Evolutionary conservation across 1,140 invertebrate genomes (phyloP).

Genomic region (Meloidogyne exigua): DNA sequence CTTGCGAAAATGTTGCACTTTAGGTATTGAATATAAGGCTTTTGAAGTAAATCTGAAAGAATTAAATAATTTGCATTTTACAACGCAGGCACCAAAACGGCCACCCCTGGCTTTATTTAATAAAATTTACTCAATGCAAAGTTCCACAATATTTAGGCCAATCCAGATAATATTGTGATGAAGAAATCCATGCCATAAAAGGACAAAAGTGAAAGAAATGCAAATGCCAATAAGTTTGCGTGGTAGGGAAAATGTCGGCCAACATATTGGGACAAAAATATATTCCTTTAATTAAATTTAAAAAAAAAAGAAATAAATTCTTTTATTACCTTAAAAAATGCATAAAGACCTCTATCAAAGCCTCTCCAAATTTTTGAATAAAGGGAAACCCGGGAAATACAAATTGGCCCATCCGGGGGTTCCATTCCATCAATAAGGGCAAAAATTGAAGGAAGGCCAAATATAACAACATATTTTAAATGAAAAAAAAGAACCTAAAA

Average conservation of each 20-base stretch:
- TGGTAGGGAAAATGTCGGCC: conserved; percentile 53
- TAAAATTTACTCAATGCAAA: conserved; percentile 52
- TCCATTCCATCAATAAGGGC: conserved; percentile 59
- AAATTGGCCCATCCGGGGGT: conserved; percentile 58
- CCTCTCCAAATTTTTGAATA: conserved; percentile 63
- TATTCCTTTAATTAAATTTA: conserved; percentile 40
- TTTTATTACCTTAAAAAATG: conserved; percentile 54
- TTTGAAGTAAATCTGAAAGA: conserved; percentile 46
- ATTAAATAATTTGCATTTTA: background rate
- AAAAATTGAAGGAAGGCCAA: conserved; percentile 60
- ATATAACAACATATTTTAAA: conserved; percentile 63
- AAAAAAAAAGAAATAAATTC: background rate
- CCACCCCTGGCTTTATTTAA: background rate
- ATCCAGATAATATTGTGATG: conserved; percentile 64
- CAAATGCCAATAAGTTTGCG: conserved; percentile 58
- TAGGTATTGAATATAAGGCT: conserved; percentile 48
- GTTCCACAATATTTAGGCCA: conserved; percentile 56
- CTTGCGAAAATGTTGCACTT: conserved; percentile 48
- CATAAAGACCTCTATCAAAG: conserved; percentile 60
- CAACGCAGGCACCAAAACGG: too few relatives aligned
- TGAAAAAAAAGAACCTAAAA: conserved; percentile 60
- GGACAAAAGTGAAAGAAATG: conserved; percentile 60
- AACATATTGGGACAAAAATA: conserved; percentile 63
- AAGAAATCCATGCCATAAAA: conserved; percentile 62
- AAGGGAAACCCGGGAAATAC: conserved; percentile 54